A percentile compares a stretch with the other conserved stretches of the same genome.
Conservation (phyloP, 2,797 vertebrate species). For the Hoplostethus mediterraneus region DNA sequence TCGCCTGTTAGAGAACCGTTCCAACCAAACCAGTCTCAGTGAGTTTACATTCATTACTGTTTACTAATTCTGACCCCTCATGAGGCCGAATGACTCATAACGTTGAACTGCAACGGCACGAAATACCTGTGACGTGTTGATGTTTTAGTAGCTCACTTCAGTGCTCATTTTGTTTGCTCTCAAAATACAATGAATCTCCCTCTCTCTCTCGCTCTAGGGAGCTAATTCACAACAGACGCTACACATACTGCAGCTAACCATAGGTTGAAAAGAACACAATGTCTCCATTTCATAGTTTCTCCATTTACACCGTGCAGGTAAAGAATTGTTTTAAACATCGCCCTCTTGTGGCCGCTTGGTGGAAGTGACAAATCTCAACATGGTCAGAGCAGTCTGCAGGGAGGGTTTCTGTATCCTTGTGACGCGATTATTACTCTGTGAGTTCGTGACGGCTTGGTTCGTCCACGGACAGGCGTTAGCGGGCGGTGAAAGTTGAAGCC, state of each 20-base stretch:
- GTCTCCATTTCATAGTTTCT: constrained; percentile 53
- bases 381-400: neutral
- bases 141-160: constrained; percentile 26
- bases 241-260: constrained; percentile 27
- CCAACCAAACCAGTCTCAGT: too few species aligned
- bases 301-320: constrained; percentile 25
- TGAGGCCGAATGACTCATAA: too few species aligned
- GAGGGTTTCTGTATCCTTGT: neutral
- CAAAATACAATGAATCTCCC: constrained; percentile 25
- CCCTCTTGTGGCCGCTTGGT: constrained; percentile 66
- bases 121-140: neutral
- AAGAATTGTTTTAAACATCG: constrained; percentile 36
- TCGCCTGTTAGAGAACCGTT: too few species aligned
- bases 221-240: constrained; percentile 26
- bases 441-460: neutral
- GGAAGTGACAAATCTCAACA: neutral
- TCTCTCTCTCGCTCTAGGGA: constrained; percentile 4
- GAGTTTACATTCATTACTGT: too few species aligned
- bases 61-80: too few species aligned
- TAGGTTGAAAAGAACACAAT: constrained; percentile 67
- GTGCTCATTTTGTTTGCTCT: constrained; percentile 25
- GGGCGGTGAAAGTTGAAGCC: neutral
- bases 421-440: neutral
- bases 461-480: neutral
- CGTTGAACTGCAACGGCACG: too few species aligned